Base-by-base conservation (phyloP, 2,797 vertebrate genomes). In the Holocentrus rufus region DNA sequence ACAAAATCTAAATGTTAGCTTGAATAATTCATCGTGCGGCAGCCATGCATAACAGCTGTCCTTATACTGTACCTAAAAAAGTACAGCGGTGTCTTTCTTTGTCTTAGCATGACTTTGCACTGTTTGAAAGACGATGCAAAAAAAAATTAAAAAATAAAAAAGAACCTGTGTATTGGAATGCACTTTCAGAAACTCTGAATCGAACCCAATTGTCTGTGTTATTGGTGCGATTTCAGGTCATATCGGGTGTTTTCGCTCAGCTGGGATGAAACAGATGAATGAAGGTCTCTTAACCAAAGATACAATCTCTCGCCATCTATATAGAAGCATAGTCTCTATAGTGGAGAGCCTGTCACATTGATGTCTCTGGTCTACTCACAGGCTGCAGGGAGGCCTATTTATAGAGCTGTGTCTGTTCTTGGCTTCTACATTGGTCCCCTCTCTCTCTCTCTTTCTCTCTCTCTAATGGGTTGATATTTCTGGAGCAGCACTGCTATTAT, bases 361-460 rank as follows among this genome's bases (percentile, higher is more conserved):
- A 92, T 92, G 88, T 91, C 88, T 90, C 83, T 81, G 83, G 87
- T 91, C 84, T 82, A 86, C 88, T 90, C 90, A 83, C 86, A 83
- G 88, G 91, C 91, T 91, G 89, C 89, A 88, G 84, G 88, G 88
- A 89, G 66, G 60, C 76, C 89, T 93, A 93, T 93, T 91, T 91
- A 90, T 92, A 93, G 91, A 89, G 78, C 75, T 65, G 80, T 82
- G 83, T 89, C 88, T 88, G 76, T 85, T 87, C 89, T 88, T 67
- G 62, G 66, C 76, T 67, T 86, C 72, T 76, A 79, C 84, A 83
- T 82, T 59, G 30, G 82, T 88, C 83, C 83, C 75, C 65, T 87
- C 68, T 81, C 91, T 76, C 63, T 79, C 71, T 80, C 75, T 65
- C 72, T 90, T 77, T 61, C 74, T 80, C 54, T 76, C 77, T 86